Evolutionary conservation across 2,113 vertebrate genomes (phyloP).

Genomic region (Melierax canorus): DNA sequence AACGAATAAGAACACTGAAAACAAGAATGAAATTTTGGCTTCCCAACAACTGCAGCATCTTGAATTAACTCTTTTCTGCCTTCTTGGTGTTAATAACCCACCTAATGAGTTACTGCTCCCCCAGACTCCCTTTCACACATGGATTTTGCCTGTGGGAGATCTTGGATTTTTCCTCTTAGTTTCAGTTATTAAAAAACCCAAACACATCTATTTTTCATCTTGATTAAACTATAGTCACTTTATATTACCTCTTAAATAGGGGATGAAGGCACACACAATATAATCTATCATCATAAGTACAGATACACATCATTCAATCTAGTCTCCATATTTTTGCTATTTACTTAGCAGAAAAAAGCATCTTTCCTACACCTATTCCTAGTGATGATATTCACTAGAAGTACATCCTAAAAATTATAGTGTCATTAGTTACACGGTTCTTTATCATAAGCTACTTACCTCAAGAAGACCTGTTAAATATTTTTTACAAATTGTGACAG

Average conservation of each 20-base stretch:
- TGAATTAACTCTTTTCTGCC: neutral
- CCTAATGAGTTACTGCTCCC: neutral
- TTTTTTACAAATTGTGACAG: constrained; percentile 82
- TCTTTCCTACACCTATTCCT: neutral
- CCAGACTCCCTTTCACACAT: neutral
- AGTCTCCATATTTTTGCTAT: neutral
- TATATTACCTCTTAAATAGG: neutral
- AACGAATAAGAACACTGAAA: neutral
- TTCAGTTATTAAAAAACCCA: neutral
- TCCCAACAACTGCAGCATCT: neutral
- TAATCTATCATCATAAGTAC: neutral
- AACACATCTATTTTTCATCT: neutral
- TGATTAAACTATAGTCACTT: neutral
- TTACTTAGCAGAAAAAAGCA: neutral
- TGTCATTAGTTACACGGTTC: neutral
- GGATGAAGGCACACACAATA: neutral
- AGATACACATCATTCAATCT: neutral
- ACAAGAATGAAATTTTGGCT: neutral
- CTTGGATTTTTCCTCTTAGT: neutral
- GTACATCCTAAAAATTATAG: neutral
- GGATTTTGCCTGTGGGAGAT: neutral
- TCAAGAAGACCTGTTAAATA: constrained; percentile 90
- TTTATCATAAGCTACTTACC: constrained; percentile 60
- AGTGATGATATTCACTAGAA: neutral
- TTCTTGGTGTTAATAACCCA: neutral